Conservation (phyloP, 2,888 invertebrate genomes). For the Beris chalybata region DNA sequence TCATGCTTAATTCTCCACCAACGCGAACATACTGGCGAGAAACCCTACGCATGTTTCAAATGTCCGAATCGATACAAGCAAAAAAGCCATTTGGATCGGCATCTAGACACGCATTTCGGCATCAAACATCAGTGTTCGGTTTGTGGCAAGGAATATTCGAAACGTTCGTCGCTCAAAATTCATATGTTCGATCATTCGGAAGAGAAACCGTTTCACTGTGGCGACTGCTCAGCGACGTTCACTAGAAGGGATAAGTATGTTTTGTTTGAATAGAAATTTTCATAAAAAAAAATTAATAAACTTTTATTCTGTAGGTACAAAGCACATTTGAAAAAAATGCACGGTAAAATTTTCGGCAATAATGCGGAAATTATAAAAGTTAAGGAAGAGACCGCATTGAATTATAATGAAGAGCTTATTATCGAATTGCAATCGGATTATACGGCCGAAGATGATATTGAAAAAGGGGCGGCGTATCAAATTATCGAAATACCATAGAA, state of each 20-base stretch:
- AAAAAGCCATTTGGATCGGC: conserved; percentile 49
- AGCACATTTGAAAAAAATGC: conserved; percentile 28
- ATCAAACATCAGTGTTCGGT: conserved; percentile 39
- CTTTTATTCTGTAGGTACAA: conserved; percentile 24
- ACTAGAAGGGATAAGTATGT: conserved; percentile 40
- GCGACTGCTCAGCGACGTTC: conserved; percentile 36
- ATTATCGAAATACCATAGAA: not conserved
- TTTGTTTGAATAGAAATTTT: not conserved
- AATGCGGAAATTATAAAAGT: conserved; percentile 15
- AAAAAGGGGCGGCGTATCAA: not conserved
- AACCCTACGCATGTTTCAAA: conserved; percentile 46
- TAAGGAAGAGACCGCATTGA: not conserved
- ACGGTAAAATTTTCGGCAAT: conserved; percentile 28
- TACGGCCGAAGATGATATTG: too few relatives aligned
- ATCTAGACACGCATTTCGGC: conserved; percentile 48
- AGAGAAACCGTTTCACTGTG: conserved; percentile 40
- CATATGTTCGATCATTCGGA: conserved; percentile 41
- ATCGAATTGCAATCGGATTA: conserved; percentile 4
- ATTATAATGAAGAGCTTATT: conserved; percentile 1
- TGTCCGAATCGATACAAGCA: conserved; percentile 50
- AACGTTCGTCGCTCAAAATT: conserved; percentile 39
- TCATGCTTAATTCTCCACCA: conserved; percentile 48
- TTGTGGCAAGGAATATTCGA: conserved; percentile 39
- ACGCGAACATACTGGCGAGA: conserved; percentile 48
- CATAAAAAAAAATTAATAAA: not conserved